Evolutionary conservation across 2,888 invertebrate species (phyloP), one percentile per base, ranked within the genome.

Genomic region (Drosophila quinaria): DNA sequence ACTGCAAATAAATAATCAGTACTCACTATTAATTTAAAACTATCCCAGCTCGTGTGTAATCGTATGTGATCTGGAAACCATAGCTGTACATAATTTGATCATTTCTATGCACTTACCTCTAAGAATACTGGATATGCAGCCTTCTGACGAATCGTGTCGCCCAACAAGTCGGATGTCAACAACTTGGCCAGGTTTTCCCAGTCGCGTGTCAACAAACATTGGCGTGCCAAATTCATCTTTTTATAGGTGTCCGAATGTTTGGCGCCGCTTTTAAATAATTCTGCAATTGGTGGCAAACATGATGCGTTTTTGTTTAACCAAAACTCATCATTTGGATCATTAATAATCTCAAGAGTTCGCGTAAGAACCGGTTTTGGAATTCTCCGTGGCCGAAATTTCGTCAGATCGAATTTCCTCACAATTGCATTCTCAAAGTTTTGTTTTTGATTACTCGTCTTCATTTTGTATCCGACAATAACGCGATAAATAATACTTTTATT

Each of bases 271-370:
- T 67, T 47, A 22, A 59, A 29, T 39, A 54, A 46, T 6, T 54
- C 60, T 39, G 68, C 70, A 25, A 86, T 59, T n/a, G 70, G 66
- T 0, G 69, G 46, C 1, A 61, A 44, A 65, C 89, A 90, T 4
- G 89, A 82, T 19, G 47, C 51, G 42, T 87, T 86, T 22, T 64
- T 71, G 13, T 86, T 83, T 1, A 72, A 37, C 90, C 90, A 90
- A 37, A 76, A 69, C n/a, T 65, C 60, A 61, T 87, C 80, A 4
- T 72, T 56, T 0, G 60, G n/a, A 60, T 87, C 54, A 13, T 68
- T 61, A 1, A 81, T 33, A 39, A 87, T 81, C 50, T 80, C 56
- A 5, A 87, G 61, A 1, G 74, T 70, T 22, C 80, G 61, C 3
- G n/a, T 59, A 4, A 89, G 66, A 11, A 70, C 77, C 3, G 77